A percentile compares a stretch with the other conserved stretches of the same genome.
Conservation (phyloP, 1,140 invertebrate species). For the Caenorhabditis briggsae region DNA sequence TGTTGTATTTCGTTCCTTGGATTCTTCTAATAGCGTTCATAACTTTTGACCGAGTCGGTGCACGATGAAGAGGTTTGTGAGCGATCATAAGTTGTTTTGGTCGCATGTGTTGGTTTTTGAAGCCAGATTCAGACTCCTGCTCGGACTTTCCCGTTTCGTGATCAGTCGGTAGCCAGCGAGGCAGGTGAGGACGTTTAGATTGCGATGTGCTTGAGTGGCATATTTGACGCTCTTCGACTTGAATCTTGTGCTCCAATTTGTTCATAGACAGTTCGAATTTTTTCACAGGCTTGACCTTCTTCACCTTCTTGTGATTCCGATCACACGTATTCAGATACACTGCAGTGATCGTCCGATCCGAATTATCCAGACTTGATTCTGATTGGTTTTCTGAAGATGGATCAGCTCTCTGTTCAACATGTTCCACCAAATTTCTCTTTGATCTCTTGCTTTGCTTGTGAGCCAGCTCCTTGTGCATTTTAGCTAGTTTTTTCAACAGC, state of each 20-base stretch:
- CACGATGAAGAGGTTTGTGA: neutral
- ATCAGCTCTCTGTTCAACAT: too few species aligned
- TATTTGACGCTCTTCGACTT: neutral
- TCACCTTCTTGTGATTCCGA: too few species aligned
- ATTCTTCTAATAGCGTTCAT: neutral
- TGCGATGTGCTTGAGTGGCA: neutral
- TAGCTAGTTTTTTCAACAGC: neutral
- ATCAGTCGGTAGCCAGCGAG: slow-evolving; percentile 11
- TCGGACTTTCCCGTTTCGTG: neutral
- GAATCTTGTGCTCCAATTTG: too few species aligned
- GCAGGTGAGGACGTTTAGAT: neutral
- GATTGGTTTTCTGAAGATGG: too few species aligned
- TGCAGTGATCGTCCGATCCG: too few species aligned
- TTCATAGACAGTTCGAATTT: too few species aligned
- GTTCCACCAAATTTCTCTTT: neutral
- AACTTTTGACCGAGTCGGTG: slow-evolving; percentile 2
- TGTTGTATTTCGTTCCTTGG: too few species aligned
- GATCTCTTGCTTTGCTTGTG: neutral
- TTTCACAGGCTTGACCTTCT: too few species aligned
- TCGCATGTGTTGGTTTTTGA: neutral
- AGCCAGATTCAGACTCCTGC: neutral
- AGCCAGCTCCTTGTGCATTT: neutral
- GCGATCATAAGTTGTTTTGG: neutral
- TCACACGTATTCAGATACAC: too few species aligned
- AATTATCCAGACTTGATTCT: too few species aligned